Base-by-base conservation (phyloP, 2,888 invertebrate species). In the Lysandra bellargus region DNA sequence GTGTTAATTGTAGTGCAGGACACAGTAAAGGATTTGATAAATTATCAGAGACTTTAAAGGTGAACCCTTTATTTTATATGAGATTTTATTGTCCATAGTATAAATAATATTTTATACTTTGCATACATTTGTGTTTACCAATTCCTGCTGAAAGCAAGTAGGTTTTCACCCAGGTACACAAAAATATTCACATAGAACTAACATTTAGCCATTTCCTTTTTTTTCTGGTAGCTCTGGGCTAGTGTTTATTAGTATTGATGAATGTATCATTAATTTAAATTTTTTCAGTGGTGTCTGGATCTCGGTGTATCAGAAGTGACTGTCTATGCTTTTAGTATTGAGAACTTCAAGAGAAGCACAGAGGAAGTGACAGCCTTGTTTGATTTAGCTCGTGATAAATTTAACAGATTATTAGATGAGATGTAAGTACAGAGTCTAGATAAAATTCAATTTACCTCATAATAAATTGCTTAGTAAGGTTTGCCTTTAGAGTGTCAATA, bases 301-400 rank as follows among this genome's bases (percentile, higher is more conserved):
- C 94, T 99, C 80, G 99, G 98, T 12, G 96, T 99, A 81, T 95
- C 96, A 60, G 99, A 99, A 95, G 98, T 99, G 0, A 99, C 99
- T 7, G 98, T 99, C 1, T 99, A 99, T 93, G 99, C 99, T 60
- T 99, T 99, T 90, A 99, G 99, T 90, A 99, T 99, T 88, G 99
- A 99, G 92, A 99, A 99, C 91, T 99, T 99, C 87, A 99, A 99
- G 89, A 95, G 99, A 79, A 97, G 96, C 80, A 93, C 96, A 86
- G 97, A 98, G 79, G 99, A 99, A 95, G 99, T 99, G 0, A 96
- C 97, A 84, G 97, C 96, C 12, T 94, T 99, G 60, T 97, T 99
- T 97, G 95, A 97, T 82, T 93, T 99, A 81, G 98, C 99, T 0
- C 95, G 96, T 82, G 97, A 98, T 83, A 99, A 99, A 89, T 98